Percentiles rank a stretch among this genome's conserved stretches.
phyloP scores from a whole-genome alignment of 2,888 invertebrate species.

The Drosophila kokeensis region DNA sequence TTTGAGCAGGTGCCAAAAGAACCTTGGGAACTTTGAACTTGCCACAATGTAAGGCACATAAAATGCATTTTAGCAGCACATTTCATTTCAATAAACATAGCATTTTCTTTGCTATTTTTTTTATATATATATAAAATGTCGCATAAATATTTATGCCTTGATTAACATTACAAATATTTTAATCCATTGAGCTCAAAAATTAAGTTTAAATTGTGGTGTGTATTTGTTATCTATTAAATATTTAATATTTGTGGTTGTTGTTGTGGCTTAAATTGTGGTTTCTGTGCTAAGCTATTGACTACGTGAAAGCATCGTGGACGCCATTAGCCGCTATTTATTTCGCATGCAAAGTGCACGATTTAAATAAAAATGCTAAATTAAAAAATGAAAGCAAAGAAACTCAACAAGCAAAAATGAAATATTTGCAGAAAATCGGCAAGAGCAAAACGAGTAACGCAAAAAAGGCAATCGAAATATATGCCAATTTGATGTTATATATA shows the following conservation, averaged over 20 bases:
- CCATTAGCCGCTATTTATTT: conserved; percentile 57
- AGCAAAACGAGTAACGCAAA: conserved; percentile 35
- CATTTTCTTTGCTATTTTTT: not conserved
- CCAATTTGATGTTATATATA: conserved; percentile 55
- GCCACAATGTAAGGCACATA: conserved; percentile 13
- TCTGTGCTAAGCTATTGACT: conserved; percentile 50
- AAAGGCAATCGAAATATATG: conserved; percentile 36
- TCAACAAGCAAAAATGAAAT: conserved; percentile 38
- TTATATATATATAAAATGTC: conserved; percentile 14
- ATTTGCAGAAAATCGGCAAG: conserved; percentile 26
- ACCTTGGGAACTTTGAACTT: conserved; percentile 59
- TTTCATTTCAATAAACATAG: conserved; percentile 35
- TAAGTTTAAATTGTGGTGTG: conserved; percentile 44
- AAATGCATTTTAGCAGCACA: conserved; percentile 49
- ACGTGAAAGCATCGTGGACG: conserved; percentile 69
- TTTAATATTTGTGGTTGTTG: conserved; percentile 6
- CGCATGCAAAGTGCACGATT: conserved; percentile 70
- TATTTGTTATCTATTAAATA: conserved; percentile 19
- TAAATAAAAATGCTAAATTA: conserved; percentile 23
- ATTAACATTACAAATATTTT: conserved; percentile 2
- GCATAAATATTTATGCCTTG: conserved; percentile 11
- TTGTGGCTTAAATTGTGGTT: conserved; percentile 42
- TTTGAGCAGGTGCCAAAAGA: conserved; percentile 58
- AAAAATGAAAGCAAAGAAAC: conserved; percentile 25
- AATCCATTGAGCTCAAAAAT: conserved; percentile 34